Evolutionary conservation across 1,140 invertebrate species (phyloP).

Genomic region (Trichonephila inaurata): DNA sequence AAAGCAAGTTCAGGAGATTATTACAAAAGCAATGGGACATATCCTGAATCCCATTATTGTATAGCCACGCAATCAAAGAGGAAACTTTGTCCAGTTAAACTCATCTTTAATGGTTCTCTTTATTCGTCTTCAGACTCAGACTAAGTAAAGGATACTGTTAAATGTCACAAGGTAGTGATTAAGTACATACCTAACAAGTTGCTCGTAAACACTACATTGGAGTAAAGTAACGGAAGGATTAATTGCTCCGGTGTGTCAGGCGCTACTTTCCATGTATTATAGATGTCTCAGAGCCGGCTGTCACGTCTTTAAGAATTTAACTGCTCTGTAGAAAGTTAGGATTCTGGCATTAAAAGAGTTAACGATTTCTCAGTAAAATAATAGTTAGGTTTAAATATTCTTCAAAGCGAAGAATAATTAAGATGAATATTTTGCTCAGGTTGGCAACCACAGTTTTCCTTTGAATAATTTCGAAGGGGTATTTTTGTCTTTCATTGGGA

Average conservation of each 20-base stretch:
- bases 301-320: conserved; percentile 23
- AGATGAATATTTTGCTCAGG: neutral
- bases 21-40: neutral
- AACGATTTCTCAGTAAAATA: neutral
- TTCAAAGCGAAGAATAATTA: conserved; percentile 24
- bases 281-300: conserved; percentile 19
- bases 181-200: conserved; percentile 38
- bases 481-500: neutral
- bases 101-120: conserved; percentile 16
- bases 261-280: conserved; percentile 42
- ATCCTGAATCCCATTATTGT: neutral
- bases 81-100: conserved; percentile 2
- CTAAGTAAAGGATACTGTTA: conserved; percentile 21
- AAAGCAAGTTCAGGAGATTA: neutral
- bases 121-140: neutral
- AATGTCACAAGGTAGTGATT: conserved; percentile 26
- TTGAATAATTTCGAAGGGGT: neutral
- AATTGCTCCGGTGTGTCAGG: conserved; percentile 8
- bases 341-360: conserved; percentile 33
- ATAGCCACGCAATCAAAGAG: conserved; percentile 13
- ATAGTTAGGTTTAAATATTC: conserved; percentile 1
- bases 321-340: neutral
- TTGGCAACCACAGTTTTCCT: neutral
- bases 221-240: conserved; percentile 21
- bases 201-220: conserved; percentile 38